Percentiles rank a stretch among this genome's conserved stretches.
Evolutionary conservation across 2,113 vertebrate genomes (phyloP).

Genomic region (Pagrus major): DNA sequence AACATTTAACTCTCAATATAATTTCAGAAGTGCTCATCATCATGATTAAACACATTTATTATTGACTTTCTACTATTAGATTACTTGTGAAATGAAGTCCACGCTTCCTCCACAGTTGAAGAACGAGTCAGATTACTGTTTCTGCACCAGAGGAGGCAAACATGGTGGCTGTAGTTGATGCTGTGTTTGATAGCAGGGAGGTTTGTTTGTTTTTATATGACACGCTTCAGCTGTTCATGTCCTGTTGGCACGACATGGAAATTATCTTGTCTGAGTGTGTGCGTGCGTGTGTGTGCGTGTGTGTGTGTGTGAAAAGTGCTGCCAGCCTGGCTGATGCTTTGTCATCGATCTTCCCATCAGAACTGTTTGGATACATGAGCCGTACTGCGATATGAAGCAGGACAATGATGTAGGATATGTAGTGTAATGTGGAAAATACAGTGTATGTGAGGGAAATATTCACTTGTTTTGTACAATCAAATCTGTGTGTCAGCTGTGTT

Average conservation of each 20-base stretch:
- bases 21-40: neutral
- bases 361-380: neutral
- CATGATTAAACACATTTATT: neutral
- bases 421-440: neutral
- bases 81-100: neutral
- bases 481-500: neutral
- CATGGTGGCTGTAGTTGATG: neutral
- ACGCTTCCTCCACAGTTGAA: neutral
- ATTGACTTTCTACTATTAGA: neutral
- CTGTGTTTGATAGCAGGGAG: neutral
- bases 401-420: neutral
- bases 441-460: too few relatives aligned
- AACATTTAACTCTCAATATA: neutral
- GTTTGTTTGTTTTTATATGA: neutral
- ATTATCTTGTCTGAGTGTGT: neutral
- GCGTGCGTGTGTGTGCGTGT: neutral
- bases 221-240: neutral
- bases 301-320: slow-evolving; percentile 1
- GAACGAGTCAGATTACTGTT: neutral
- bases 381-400: neutral
- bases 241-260: slow-evolving; percentile 13
- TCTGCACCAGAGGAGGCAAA: neutral
- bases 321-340: slow-evolving; percentile 7
- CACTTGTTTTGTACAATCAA: too few relatives aligned
- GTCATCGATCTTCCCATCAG: slow-evolving; percentile 31